A percentile compares a stretch with the other conserved stretches of the same genome.
These are phyloP conservation scores for Caenorhabditis sp. DNA, from an alignment of 2,888 invertebrate genomes.

Conservation along the genomic window DNA sequence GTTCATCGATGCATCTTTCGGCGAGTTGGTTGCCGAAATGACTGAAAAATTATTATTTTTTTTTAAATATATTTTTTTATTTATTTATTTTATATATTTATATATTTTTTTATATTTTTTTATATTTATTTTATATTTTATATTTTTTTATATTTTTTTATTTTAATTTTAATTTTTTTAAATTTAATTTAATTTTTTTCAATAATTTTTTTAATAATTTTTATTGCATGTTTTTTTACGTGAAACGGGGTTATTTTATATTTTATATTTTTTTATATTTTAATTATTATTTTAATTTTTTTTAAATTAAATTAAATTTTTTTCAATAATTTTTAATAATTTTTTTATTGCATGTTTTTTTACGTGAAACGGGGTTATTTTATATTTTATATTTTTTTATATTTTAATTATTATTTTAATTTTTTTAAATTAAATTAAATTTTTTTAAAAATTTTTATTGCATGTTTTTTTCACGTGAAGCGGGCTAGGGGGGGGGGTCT, in stretches of 20 bases:
- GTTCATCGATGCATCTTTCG: slow-evolving; percentile 73
- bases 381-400: neutral
- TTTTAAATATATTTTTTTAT: neutral
- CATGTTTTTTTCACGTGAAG: neutral
- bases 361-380: neutral
- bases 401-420: neutral
- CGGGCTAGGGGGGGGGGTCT: neutral
- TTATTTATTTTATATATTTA: neutral
- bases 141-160: too few relatives aligned
- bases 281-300: neutral
- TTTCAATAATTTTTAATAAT: neutral
- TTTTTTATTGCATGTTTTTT: neutral
- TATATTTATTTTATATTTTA: neutral
- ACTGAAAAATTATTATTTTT: slow-evolving; percentile 53
- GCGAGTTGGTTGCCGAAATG: slow-evolving; percentile 78
- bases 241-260: neutral
- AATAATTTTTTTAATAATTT: neutral
- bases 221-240: neutral
- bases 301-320: too few relatives aligned
- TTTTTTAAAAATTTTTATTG: neutral
- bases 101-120: neutral
- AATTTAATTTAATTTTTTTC: neutral
- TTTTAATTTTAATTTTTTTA: neutral
- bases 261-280: too few relatives aligned
- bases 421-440: neutral